Conservation (phyloP, 2,888 invertebrate species). For the Idaea dimidiata region DNA sequence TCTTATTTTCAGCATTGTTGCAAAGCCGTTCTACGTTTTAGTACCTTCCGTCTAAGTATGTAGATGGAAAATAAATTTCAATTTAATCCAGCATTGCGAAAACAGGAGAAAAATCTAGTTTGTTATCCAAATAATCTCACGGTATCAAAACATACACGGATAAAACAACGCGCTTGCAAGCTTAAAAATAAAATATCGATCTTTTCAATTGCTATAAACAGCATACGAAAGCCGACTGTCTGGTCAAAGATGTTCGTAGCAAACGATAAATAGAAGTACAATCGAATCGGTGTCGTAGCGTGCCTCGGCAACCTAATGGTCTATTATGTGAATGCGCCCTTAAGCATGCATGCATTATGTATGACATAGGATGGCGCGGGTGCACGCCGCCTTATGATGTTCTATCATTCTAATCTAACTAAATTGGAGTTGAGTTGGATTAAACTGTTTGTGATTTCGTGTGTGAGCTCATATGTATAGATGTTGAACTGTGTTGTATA, state of each 20-base stretch:
- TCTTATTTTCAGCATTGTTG: too few species aligned
- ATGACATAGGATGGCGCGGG: constrained; percentile 19
- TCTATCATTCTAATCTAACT: background rate
- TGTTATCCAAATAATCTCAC: too few species aligned
- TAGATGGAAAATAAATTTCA: too few species aligned
- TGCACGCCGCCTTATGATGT: constrained; percentile 5
- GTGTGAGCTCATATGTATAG: background rate
- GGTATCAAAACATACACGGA: too few species aligned
- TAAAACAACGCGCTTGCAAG: too few species aligned
- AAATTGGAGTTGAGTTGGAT: background rate
- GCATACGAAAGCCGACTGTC: background rate
- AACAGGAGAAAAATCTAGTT: too few species aligned
- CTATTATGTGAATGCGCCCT: constrained; percentile 50
- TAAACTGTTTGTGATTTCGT: background rate
- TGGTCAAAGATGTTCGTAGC: constrained; percentile 41
- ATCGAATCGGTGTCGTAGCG: constrained; percentile 61
- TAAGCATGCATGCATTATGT: constrained; percentile 34
- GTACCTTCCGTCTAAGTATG: too few species aligned
- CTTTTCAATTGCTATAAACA: too few species aligned
- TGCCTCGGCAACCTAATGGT: constrained; percentile 69
- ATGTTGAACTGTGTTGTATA: too few species aligned
- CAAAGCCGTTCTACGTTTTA: too few species aligned
- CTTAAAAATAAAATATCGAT: too few species aligned
- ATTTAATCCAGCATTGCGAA: too few species aligned
- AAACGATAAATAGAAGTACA: constrained; percentile 66